Evolutionary conservation across 2,797 vertebrate genomes (phyloP).

Genomic region (Sebastes taczanowskii): DNA sequence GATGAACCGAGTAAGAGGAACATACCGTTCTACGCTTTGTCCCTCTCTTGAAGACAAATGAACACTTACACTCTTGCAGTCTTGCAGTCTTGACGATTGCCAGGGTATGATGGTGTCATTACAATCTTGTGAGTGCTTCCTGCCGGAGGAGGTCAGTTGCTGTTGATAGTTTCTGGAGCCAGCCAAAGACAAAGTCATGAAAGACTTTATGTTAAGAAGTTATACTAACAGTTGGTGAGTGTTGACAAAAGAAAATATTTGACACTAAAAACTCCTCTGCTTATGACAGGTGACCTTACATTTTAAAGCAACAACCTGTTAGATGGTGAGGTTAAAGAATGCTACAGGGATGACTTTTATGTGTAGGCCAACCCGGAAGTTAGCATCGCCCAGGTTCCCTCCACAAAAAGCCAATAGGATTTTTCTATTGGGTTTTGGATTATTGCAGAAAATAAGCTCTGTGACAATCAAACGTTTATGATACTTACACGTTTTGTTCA

Average conservation of each 20-base stretch:
- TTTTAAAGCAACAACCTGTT: background rate
- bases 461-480: no score
- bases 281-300: background rate
- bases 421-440: no score
- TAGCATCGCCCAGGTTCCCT: no score
- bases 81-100: background rate
- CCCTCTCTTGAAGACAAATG: background rate
- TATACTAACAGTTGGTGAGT: background rate
- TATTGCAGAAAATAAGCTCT: no score
- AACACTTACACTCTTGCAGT: background rate
- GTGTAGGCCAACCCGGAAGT: no score
- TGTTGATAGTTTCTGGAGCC: background rate
- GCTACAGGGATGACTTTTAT: no score
- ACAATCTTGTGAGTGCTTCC: background rate
- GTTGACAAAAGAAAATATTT: background rate
- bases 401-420: no score
- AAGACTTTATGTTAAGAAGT: background rate
- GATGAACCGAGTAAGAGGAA: slow-evolving; percentile 4
- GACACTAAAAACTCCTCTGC: background rate
- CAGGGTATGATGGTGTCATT: slow-evolving; percentile 2
- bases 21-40: background rate
- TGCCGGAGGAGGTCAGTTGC: background rate
- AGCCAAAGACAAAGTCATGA: slow-evolving; percentile 11
- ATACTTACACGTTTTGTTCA: no score
- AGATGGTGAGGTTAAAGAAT: background rate